These are phyloP conservation scores for Drosophila suboccidentalis DNA, from an alignment of 2,888 invertebrate genomes.

Conservation along the genomic window DNA sequence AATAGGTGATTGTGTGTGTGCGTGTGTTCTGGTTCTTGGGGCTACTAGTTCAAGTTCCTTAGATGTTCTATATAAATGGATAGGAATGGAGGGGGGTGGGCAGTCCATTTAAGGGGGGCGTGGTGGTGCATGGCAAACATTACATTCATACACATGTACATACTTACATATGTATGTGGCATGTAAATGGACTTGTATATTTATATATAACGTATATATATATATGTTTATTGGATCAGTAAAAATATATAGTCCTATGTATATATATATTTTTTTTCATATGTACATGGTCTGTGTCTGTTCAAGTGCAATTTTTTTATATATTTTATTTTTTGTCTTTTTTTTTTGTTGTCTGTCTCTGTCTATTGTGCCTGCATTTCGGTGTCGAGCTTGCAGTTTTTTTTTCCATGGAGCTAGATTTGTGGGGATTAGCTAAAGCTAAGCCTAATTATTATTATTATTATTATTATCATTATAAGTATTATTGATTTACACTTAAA, in stretches of 20 bases:
- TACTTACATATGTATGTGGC: slow-evolving; percentile 9
- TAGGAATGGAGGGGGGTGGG: slow-evolving; percentile 7
- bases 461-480: neutral
- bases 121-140: slow-evolving; percentile 11
- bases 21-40: slow-evolving; percentile 12
- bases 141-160: neutral
- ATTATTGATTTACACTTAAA: slow-evolving; percentile 49
- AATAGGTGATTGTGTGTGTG: slow-evolving; percentile 32
- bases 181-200: slow-evolving; percentile 3
- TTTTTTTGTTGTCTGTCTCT: neutral
- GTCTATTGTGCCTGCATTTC: neutral
- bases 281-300: slow-evolving; percentile 24
- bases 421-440: slow-evolving; percentile 56
- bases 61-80: slow-evolving; percentile 13
- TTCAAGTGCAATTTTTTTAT: neutral
- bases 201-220: slow-evolving; percentile 24
- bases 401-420: slow-evolving; percentile 7
- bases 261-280: slow-evolving; percentile 1
- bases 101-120: neutral
- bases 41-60: neutral
- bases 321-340: neutral
- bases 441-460: slow-evolving; percentile 60
- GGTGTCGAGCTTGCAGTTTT: slow-evolving; percentile 1
- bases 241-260: slow-evolving; percentile 1
- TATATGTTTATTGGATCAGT: slow-evolving; percentile 26